phyloP scores from a whole-genome alignment of 2,888 invertebrate species.

The Halocaridina rubra region DNA sequence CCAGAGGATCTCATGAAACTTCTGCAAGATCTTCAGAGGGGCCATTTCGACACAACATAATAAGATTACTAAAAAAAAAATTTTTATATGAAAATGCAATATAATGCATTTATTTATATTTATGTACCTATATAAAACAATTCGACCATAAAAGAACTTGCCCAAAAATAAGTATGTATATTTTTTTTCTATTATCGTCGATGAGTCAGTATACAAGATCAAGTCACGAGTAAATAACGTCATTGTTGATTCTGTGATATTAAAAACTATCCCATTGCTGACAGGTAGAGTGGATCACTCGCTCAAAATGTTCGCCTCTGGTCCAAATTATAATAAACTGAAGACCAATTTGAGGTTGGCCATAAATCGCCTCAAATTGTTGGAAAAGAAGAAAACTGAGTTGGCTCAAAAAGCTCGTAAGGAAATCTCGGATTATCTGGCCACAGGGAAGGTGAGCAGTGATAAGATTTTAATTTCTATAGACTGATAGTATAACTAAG shows the following conservation, averaged over 20 bases:
- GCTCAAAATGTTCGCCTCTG: constrained; percentile 95
- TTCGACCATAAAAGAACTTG: too few species aligned
- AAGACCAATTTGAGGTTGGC: constrained; percentile 95
- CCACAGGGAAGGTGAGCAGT: constrained; percentile 76
- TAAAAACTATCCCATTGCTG: too few species aligned
- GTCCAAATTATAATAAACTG: constrained; percentile 92
- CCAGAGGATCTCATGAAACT: not conserved
- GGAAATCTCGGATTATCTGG: constrained; percentile 97
- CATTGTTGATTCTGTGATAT: too few species aligned
- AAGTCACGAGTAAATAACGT: too few species aligned
- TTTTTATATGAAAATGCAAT: not conserved
- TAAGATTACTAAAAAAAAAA: not conserved
- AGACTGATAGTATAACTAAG: too few species aligned
- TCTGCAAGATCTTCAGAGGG: not conserved
- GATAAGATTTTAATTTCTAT: too few species aligned
- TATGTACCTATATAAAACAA: too few species aligned
- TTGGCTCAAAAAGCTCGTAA: constrained; percentile 93
- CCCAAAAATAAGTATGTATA: too few species aligned
- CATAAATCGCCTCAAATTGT: constrained; percentile 90
- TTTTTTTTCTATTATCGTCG: too few species aligned
- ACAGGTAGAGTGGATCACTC: too few species aligned
- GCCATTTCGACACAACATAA: not conserved
- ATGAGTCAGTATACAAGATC: too few species aligned
- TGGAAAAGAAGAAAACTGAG: constrained; percentile 98
- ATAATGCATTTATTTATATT: too few species aligned